phyloP scores from a whole-genome alignment of 92 coral and sea anemone species.

The Pocillopora meandrina region DNA sequence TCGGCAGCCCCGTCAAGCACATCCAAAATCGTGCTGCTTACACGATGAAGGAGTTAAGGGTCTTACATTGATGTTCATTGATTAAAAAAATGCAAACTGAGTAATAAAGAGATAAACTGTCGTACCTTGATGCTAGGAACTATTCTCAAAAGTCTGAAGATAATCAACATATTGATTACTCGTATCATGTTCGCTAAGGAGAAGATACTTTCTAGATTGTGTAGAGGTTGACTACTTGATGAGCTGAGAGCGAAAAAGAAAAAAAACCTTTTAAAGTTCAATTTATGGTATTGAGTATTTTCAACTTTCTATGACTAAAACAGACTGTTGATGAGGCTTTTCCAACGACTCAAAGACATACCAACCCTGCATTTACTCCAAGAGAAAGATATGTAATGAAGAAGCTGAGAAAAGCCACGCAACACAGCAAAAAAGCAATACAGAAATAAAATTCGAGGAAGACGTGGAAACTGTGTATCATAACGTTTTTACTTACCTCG shows the following conservation, averaged over 20 bases:
- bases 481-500: background rate
- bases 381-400: too few species aligned
- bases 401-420: too few species aligned
- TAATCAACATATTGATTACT: conserved; percentile 86
- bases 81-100: background rate
- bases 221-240: too few species aligned
- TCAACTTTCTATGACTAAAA: too few species aligned
- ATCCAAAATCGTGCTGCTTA: too few species aligned
- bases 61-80: background rate
- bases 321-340: too few species aligned
- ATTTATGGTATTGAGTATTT: too few species aligned
- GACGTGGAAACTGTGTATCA: too few species aligned
- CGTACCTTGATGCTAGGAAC: conserved; percentile 86
- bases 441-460: background rate
- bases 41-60: background rate
- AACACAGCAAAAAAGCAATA: background rate
- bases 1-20: too few species aligned
- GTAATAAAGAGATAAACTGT: background rate
- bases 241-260: background rate
- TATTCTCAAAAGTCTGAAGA: conserved; percentile 82
- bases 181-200: conserved; percentile 79
- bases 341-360: too few species aligned
- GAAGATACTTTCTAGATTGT: conserved; percentile 24
- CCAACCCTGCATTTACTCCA: too few species aligned
- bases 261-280: background rate